Evolutionary conservation across 2,797 vertebrate genomes (phyloP), one percentile per base, ranked within the genome.

Genomic region (Bovichtus variegatus): DNA sequence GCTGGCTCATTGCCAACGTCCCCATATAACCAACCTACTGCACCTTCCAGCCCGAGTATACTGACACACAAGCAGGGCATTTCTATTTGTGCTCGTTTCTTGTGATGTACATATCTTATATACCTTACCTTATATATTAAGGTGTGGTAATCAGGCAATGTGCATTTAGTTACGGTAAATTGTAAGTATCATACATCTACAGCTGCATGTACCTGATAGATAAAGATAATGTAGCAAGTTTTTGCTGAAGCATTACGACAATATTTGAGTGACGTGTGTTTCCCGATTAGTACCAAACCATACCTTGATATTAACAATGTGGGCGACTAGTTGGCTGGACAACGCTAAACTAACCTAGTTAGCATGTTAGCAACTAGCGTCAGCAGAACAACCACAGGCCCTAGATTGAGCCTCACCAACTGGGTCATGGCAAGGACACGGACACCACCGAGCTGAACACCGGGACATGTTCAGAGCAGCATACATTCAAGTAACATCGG

Each of bases 381-480:
- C 19, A n/a, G 54, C 38, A 43, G 43, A 44, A 57, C 10, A 59
- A 61, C 41, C 16, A 71, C 74, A 75, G 71, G 88, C 89, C 91
- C 6, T 21, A 36, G 12, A 12, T 21, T n/a, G 54, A 81, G 75
- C 74, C 80, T 74, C 31, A 40, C 9, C n/a, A 38, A 54, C 25
- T 38, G 87, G 93, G 93, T 94, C 93, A 93, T 2, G 68, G 23
- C 91, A 92, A 93, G 92, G 93, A 93, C 91, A 93, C 71, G 21
- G 63, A 60, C 63, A 34, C 15, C 25, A 3, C 19, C 1, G 29
- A 70, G 43, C 9, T 6, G 3, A 51, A 25, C 2, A 31, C 21
- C 2, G n/a, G 27, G 60, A 2, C 18, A n/a, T 12, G 63, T 50
- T 11, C 1, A 55, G 0, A 8, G 18, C 9, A n/a, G 11, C 18